Evolutionary conservation across 2,888 invertebrate genomes (phyloP).

Genomic region (Drosophila paranaensis): DNA sequence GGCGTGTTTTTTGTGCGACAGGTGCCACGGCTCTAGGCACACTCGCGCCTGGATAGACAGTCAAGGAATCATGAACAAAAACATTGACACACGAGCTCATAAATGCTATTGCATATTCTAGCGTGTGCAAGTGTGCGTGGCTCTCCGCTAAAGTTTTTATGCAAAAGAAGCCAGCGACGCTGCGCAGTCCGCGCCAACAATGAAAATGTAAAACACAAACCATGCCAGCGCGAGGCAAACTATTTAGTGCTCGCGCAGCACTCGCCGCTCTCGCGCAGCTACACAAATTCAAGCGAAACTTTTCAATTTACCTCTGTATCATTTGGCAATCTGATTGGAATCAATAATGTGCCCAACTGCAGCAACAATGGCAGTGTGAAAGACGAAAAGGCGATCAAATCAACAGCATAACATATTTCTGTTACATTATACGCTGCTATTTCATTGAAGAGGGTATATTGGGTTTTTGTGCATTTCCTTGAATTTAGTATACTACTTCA

Average conservation of each 20-base stretch:
- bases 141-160: slow-evolving; percentile 8
- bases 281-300: slow-evolving; percentile 1
- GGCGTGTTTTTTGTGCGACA: slow-evolving; percentile 6
- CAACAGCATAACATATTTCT: not conserved
- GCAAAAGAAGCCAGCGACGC: slow-evolving; percentile 10
- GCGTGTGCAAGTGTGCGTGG: slow-evolving; percentile 10
- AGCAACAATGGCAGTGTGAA: not conserved
- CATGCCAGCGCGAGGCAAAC: slow-evolving; percentile 3
- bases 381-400: not conserved
- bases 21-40: not conserved
- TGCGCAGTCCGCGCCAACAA: not conserved
- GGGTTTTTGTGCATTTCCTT: not conserved
- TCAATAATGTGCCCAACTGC: not conserved
- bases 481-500: too few species aligned
- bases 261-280: not conserved
- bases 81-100: slow-evolving; percentile 13
- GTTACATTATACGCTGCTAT: not conserved
- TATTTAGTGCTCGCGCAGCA: slow-evolving; percentile 2
- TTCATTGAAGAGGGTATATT: not conserved
- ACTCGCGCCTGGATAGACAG: slow-evolving; percentile 13
- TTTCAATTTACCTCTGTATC: not conserved
- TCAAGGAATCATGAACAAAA: slow-evolving; percentile 20
- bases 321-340: not conserved
- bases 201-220: slow-evolving; percentile 7
- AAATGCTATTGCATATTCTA: slow-evolving; percentile 14